Evolutionary conservation across 2,797 vertebrate genomes (phyloP), one percentile per base, ranked within the genome.

Genomic region (Catostomus latipinnis): DNA sequence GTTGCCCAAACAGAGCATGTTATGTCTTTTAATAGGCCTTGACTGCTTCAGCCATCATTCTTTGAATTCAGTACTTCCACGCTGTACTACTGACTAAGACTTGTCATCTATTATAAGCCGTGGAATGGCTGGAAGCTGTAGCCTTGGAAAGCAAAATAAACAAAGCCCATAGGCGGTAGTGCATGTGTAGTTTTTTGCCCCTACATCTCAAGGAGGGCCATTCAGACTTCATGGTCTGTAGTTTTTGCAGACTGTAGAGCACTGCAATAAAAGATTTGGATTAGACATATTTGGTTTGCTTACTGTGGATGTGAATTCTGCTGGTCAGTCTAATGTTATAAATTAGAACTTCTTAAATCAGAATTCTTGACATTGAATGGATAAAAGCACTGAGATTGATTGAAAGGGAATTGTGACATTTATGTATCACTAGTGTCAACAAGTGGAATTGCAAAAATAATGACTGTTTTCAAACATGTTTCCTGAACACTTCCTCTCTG

Each of bases 51-150:
- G 89, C 89, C 90, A 90, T 91, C 90, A 89, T 91, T 93, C 92
- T 93, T 92, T 93, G 89, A 92, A 92, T 93, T 90, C 90, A 90
- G 88, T 89, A 89, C 88, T 75, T 63, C 82, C 73, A 46, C 70
- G 6, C 62, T 61, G 34, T 83, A 81, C 76, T 76, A 74, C 81
- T 67, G 83, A 87, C 85, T 80, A 61, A 84, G 85, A 84, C 87
- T 87, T 90, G 88, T 93, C 90, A 90, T 89, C 91, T 93, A 90
- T 93, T 92, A 94, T 92, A 92, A 94, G 91, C 91, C 63, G 16
- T 81, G 88, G 89, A 91, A 92, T 92, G 91, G 84, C 85, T 91
- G 90, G 89, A 92, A 93, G 91, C 88, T 76, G 79, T 80, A 83
- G 84, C 87, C 86, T 86, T 77, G 60, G 88, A 86, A 90, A 88